Evolutionary conservation across 2,888 invertebrate species (phyloP).

Genomic region (Macaria notata): DNA sequence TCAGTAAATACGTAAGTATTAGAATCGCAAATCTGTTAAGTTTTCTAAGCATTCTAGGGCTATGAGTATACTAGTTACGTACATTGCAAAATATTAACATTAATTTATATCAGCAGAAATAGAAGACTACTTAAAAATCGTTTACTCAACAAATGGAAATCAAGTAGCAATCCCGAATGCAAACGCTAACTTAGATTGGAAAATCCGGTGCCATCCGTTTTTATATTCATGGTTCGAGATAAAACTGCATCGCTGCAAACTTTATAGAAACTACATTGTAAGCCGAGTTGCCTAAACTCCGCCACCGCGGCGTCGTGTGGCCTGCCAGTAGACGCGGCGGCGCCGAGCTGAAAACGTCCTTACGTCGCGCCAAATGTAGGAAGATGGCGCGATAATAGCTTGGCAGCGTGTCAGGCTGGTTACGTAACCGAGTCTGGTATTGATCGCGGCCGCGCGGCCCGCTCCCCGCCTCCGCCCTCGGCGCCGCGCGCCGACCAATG

Average conservation of each 20-base stretch:
- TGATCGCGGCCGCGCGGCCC: slow-evolving; percentile 54
- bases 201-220: slow-evolving; percentile 7
- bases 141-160: background rate
- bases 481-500: slow-evolving; percentile 56
- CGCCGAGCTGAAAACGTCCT: slow-evolving; percentile 31
- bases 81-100: too few relatives aligned
- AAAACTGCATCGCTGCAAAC: slow-evolving; percentile 28
- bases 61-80: too few relatives aligned
- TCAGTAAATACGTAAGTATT: too few relatives aligned
- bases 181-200: slow-evolving; percentile 18
- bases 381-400: slow-evolving; percentile 36
- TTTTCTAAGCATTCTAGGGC: too few relatives aligned
- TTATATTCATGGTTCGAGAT: slow-evolving; percentile 23
- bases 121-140: background rate
- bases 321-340: slow-evolving; percentile 18
- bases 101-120: too few relatives aligned
- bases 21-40: too few relatives aligned
- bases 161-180: slow-evolving; percentile 8
- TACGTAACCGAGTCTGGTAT: slow-evolving; percentile 70
- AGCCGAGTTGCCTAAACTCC: slow-evolving; percentile 40
- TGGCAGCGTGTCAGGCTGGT: slow-evolving; percentile 36
- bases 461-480: slow-evolving; percentile 37
- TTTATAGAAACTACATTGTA: slow-evolving; percentile 37
- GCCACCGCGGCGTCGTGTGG: slow-evolving; percentile 34
- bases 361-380: slow-evolving; percentile 21